A percentile compares a stretch with the other conserved stretches of the same genome.
Conservation (phyloP, 2,888 invertebrate species). For the Apodemia mormo region DNA sequence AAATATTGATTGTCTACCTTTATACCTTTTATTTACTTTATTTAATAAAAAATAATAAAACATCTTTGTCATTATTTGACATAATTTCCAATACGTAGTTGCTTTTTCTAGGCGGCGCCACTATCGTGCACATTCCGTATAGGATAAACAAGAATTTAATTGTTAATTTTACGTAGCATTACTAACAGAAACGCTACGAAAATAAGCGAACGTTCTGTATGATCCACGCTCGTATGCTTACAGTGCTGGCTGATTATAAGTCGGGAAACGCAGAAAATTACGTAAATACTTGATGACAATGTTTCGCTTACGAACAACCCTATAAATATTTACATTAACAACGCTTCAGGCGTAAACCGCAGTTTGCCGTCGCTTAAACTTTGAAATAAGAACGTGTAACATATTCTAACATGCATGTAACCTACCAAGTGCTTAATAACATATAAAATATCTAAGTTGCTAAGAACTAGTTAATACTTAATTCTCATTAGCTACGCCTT, state of each 20-base stretch:
- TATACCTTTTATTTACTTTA: too few species aligned
- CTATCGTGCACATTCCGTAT: too few species aligned
- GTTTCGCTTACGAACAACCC: constrained; percentile 38
- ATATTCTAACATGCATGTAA: constrained; percentile 45
- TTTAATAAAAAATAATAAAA: too few species aligned
- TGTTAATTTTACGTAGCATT: not conserved
- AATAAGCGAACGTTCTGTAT: not conserved
- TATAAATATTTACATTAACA: constrained; percentile 57
- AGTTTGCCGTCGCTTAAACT: constrained; percentile 57
- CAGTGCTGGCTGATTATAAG: constrained; percentile 69
- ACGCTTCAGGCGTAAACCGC: constrained; percentile 48
- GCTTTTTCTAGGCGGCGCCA: too few species aligned
- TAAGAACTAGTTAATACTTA: too few species aligned
- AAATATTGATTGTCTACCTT: too few species aligned
- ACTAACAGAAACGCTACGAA: not conserved
- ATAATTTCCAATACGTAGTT: too few species aligned
- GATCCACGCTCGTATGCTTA: constrained; percentile 38
- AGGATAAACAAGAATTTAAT: too few species aligned
- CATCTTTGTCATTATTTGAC: too few species aligned
- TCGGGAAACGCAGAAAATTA: constrained; percentile 65
- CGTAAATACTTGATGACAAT: constrained; percentile 64
- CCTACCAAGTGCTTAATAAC: not conserved
- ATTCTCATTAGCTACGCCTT: too few species aligned
- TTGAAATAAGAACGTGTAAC: constrained; percentile 62
- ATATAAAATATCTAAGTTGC: too few species aligned